phyloP scores from a whole-genome alignment of 2,113 vertebrate species.

The Zosterops borbonicus region DNA sequence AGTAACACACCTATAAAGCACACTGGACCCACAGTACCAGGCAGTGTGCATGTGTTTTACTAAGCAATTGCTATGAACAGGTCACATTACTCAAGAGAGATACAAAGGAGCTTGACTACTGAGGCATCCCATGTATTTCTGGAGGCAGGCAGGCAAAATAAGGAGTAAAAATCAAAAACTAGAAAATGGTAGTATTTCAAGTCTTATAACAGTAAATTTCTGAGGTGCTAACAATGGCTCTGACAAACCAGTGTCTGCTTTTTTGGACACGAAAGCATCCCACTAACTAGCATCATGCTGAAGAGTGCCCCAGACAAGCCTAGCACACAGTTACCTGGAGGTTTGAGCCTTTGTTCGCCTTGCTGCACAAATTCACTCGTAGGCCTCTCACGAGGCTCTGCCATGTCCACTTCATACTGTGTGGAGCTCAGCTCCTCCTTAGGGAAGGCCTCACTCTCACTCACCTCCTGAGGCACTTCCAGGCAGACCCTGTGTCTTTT shows the following conservation, averaged over 20 bases:
- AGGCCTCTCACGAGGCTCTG: slow-evolving; percentile 30
- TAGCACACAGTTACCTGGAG: slow-evolving; percentile 66
- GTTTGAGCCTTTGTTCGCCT: slow-evolving; percentile 54
- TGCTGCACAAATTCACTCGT: slow-evolving; percentile 54
- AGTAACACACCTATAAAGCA: neutral
- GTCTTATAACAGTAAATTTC: neutral
- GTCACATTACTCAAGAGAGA: neutral
- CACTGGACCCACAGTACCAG: neutral
- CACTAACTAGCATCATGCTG: neutral
- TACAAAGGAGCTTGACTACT: neutral
- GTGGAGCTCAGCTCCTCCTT: slow-evolving; percentile 78
- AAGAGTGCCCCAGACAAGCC: neutral
- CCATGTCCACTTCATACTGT: slow-evolving; percentile 52
- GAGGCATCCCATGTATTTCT: neutral
- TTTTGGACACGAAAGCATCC: neutral
- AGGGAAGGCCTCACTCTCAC: slow-evolving; percentile 79
- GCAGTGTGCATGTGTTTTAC: neutral
- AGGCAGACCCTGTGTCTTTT: slow-evolving; percentile 94
- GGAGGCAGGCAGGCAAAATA: neutral
- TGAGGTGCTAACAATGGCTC: neutral
- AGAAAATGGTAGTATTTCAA: neutral
- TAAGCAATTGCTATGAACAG: neutral
- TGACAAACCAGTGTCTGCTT: neutral
- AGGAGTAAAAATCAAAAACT: neutral
- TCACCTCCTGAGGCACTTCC: slow-evolving; percentile 89